These are phyloP conservation scores for Eilema sororculum DNA, from an alignment of 2,888 invertebrate species.

Conservation along the genomic window DNA sequence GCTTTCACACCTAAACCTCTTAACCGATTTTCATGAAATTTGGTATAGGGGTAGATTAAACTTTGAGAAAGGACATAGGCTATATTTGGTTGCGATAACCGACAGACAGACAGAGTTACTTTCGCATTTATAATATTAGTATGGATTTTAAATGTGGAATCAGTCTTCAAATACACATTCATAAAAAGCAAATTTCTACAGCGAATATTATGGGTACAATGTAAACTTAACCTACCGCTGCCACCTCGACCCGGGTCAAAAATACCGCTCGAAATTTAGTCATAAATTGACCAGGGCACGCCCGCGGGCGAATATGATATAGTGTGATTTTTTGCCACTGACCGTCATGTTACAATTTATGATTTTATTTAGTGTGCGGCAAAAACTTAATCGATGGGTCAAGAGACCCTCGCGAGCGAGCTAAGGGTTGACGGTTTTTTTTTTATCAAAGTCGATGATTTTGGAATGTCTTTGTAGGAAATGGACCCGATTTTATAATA, in stretches of 20 bases:
- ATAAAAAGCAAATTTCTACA: no score
- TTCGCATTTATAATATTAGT: no score
- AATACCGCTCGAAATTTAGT: conserved; percentile 68
- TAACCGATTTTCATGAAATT: no score
- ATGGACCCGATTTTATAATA: not conserved
- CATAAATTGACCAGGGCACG: conserved; percentile 76
- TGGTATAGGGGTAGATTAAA: no score
- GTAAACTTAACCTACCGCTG: conserved; percentile 26
- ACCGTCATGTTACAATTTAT: conserved; percentile 75
- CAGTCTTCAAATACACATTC: no score
- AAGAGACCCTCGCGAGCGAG: conserved; percentile 52
- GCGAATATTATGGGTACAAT: conserved; percentile 25
- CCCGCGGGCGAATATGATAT: conserved; percentile 66
- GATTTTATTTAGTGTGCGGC: conserved; percentile 79
- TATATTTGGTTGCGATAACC: no score
- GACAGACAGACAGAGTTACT: no score
- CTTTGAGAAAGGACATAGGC: no score
- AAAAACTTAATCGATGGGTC: conserved; percentile 80
- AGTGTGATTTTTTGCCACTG: conserved; percentile 79
- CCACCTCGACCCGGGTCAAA: conserved; percentile 37
- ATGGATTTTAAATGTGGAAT: no score
- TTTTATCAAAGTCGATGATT: conserved; percentile 27
- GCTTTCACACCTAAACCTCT: no score
- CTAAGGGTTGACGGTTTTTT: conserved; percentile 62
- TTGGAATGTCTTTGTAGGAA: conserved; percentile 48